Percentiles rank a stretch among this genome's conserved stretches.
Conservation (phyloP, 1,140 invertebrate genomes). For the Papilio glaucus region DNA sequence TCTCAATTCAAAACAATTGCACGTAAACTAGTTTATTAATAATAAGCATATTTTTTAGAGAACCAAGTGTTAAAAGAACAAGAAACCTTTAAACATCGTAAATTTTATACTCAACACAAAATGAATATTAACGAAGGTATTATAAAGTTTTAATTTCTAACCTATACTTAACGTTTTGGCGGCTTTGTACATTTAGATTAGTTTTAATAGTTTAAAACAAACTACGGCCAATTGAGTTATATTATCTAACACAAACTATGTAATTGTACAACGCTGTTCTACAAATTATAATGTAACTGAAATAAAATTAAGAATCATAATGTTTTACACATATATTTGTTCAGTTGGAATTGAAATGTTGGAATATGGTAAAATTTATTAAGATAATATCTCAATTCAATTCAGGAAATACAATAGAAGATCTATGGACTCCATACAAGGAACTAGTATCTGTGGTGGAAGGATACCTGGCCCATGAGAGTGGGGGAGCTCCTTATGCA, state of each 20-base stretch:
- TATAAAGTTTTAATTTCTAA: slow-evolving; percentile 40
- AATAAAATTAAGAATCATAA: background rate
- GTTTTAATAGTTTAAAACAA: slow-evolving; percentile 30
- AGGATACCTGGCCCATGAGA: slow-evolving; percentile 86
- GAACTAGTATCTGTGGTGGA: slow-evolving; percentile 90
- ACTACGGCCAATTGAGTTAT: background rate
- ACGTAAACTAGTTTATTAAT: slow-evolving; percentile 4
- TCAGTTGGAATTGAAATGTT: background rate
- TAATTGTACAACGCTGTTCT: background rate
- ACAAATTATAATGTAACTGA: background rate
- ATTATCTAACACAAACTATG: background rate
- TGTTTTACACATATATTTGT: background rate
- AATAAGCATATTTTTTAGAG: slow-evolving; percentile 12
- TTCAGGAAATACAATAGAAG: slow-evolving; percentile 85
- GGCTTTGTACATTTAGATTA: slow-evolving; percentile 37
- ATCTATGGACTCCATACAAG: slow-evolving; percentile 95
- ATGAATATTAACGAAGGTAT: slow-evolving; percentile 68
- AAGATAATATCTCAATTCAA: slow-evolving; percentile 17
- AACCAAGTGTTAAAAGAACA: slow-evolving; percentile 6
- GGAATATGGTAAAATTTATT: too few species aligned
- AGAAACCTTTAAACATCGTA: background rate
- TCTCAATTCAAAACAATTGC: slow-evolving; percentile 28
- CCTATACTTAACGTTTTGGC: slow-evolving; percentile 43
- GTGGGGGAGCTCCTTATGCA: slow-evolving; percentile 86
- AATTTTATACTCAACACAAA: slow-evolving; percentile 15